Evolutionary conservation across 2,888 invertebrate genomes (phyloP).

Genomic region (Lasioglossum calceatum): DNA sequence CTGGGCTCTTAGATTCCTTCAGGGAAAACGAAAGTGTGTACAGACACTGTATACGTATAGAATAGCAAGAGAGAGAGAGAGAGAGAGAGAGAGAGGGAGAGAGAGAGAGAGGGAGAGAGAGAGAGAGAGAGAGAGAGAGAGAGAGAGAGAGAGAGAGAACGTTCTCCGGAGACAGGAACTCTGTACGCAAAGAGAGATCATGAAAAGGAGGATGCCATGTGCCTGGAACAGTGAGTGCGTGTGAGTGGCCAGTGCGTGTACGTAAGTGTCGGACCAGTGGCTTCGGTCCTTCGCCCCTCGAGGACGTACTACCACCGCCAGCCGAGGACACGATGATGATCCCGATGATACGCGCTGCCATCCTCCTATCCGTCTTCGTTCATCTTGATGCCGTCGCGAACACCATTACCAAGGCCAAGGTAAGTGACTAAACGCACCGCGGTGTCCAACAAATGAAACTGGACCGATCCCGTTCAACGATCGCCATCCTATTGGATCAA

Average conservation of each 20-base stretch:
- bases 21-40: background rate
- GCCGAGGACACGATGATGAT: slow-evolving; percentile 62
- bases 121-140: background rate
- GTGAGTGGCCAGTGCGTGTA: slow-evolving; percentile 66
- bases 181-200: slow-evolving; percentile 41
- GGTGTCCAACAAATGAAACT: background rate
- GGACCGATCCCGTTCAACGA: background rate
- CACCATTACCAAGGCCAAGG: slow-evolving; percentile 68
- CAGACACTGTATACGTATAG: background rate
- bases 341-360: slow-evolving; percentile 60
- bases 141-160: background rate
- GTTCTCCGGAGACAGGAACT: background rate
- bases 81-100: background rate
- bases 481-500: background rate
- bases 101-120: background rate
- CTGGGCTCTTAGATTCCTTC: background rate
- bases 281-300: slow-evolving; percentile 64
- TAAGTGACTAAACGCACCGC: slow-evolving; percentile 28
- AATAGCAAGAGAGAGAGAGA: background rate
- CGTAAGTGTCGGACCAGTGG: slow-evolving; percentile 57
- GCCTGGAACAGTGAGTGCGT: slow-evolving; percentile 65
- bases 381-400: slow-evolving; percentile 59
- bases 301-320: slow-evolving; percentile 55
- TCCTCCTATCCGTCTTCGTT: slow-evolving; percentile 65
- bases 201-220: slow-evolving; percentile 63